Evolutionary conservation across 1,140 invertebrate species (phyloP), one percentile per base, ranked within the genome.

Genomic region (Himalopsyche phryganea): DNA sequence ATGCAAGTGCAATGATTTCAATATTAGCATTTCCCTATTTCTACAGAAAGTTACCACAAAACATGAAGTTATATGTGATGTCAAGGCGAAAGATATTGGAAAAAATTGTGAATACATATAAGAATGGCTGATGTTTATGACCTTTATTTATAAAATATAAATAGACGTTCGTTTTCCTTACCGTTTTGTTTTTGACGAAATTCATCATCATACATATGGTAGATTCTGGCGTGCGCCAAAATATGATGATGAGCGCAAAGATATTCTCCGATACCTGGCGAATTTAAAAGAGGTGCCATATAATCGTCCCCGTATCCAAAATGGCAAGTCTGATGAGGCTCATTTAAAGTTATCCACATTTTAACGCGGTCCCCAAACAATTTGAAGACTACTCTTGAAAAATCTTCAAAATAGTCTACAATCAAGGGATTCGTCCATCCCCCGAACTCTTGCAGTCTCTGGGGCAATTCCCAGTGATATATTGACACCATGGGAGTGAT

Each of bases 361-460:
- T 78, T 80, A 1, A 81, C 66, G 9, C 58, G 50, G 57, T 74
- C 70, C 4, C 76, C 79, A 44, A 76, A 75, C 28, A 71, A 66
- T 23, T 59, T 48, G 57, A 74, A 81, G 1, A 75, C 51, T 0
- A 77, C 35, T 60, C 71, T 66, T 0, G 77, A 76, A 56, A 74
- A 81, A 61, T 76, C 76, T 51, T 65, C 63, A 60, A 82, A 83
- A 50, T 71, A 73, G 10, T 74, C 54, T 0, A 75, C 65, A 6
- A 81, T 75, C 1, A 70, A 46, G 0, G 70, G 61, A 60, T 82
- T 83, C 0, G 73, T 61, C 78, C 83, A 83, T 0, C 81, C 82
- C 9, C 84, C 84, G 58, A 78, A 48, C 58, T 57, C 50, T 48
- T 67, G 60, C 17, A 67, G 45, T 10, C 15, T n/a, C 50, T 63